Evolutionary conservation across 2,113 vertebrate species (phyloP).

Genomic region (Halichoerus grypus): DNA sequence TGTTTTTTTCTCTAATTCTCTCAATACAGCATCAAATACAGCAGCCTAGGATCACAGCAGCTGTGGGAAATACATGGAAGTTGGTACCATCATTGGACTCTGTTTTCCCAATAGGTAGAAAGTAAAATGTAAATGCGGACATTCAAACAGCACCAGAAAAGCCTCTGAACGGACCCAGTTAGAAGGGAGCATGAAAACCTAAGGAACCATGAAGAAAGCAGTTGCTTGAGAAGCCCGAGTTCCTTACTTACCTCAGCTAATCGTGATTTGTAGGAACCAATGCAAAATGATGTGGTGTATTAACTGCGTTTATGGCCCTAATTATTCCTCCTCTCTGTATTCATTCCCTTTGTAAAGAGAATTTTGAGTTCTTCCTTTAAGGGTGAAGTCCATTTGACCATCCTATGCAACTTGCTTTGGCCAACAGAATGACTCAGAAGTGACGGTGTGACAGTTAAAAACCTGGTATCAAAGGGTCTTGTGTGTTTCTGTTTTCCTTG

Average conservation of each 20-base stretch:
- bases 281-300: not conserved
- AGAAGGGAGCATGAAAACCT: not conserved
- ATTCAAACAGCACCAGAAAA: not conserved
- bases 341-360: not conserved
- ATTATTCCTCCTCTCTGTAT: not conserved
- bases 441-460: not conserved
- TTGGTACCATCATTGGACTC: not conserved
- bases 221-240: not conserved
- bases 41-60: not conserved
- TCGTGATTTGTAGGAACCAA: not conserved
- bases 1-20: constrained; percentile 53
- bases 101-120: constrained; percentile 30
- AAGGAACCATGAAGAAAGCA: not conserved
- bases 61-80: constrained; percentile 34
- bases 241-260: not conserved
- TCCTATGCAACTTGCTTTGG: not conserved
- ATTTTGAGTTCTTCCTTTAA: not conserved
- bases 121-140: not conserved
- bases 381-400: not conserved
- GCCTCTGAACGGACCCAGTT: not conserved
- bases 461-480: not conserved
- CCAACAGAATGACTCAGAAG: not conserved
- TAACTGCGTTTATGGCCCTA: not conserved
- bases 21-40: constrained; percentile 38
- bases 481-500: not conserved